phyloP scores from a whole-genome alignment of 2,113 vertebrate genomes.

The Saccopteryx leptura region DNA sequence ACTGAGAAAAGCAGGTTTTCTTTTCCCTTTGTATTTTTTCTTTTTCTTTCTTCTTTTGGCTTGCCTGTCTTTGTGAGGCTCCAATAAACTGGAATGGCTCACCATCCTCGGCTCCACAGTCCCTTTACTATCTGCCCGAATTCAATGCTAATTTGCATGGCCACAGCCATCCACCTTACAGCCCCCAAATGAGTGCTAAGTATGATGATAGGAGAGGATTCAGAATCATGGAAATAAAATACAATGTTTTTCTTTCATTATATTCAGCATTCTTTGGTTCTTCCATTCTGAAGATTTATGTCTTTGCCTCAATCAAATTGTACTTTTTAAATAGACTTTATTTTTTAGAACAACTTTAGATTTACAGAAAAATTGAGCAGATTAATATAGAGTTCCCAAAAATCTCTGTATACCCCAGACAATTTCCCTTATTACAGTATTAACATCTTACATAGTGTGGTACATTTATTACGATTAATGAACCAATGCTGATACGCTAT shows the following conservation, averaged over 20 bases:
- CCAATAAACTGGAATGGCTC: too few relatives aligned
- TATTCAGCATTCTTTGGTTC: background rate
- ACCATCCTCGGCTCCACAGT: too few relatives aligned
- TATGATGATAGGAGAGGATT: background rate
- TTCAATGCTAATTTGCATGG: too few relatives aligned
- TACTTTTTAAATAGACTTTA: slow-evolving; percentile 13
- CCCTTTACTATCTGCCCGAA: too few relatives aligned
- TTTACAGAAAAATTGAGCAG: slow-evolving; percentile 38
- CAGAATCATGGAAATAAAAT: slow-evolving; percentile 36
- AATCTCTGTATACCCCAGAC: background rate
- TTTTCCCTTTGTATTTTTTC: too few relatives aligned
- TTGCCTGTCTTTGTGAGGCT: too few relatives aligned
- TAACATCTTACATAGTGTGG: background rate
- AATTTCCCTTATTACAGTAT: background rate
- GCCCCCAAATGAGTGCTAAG: background rate
- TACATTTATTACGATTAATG: slow-evolving; percentile 30
- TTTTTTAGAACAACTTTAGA: background rate
- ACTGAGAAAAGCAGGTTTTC: too few relatives aligned
- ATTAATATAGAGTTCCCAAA: background rate
- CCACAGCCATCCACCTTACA: too few relatives aligned
- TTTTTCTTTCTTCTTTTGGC: too few relatives aligned
- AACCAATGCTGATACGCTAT: background rate
- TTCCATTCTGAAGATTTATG: slow-evolving; percentile 46
- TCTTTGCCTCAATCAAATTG: slow-evolving; percentile 26
- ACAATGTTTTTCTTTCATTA: background rate